Conservation (phyloP, 1,140 invertebrate species). For the Papilio glaucus region DNA sequence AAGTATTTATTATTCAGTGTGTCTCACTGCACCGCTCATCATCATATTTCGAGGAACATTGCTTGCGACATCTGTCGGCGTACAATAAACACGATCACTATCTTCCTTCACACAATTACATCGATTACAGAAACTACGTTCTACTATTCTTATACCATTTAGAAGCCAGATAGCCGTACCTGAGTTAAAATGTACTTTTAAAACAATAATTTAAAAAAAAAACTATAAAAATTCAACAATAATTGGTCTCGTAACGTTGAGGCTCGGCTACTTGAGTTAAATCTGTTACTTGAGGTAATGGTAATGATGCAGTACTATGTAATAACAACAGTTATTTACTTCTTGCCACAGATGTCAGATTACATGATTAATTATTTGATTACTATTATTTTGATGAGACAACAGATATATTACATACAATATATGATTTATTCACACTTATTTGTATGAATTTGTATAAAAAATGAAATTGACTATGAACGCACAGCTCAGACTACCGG, state of each 20-base stretch:
- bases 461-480: too few species aligned
- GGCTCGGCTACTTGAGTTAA: background rate
- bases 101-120: background rate
- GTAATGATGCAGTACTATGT: background rate
- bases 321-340: constrained; percentile 3
- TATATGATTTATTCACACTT: too few species aligned
- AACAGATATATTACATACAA: constrained; percentile 22
- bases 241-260: too few species aligned
- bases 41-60: background rate
- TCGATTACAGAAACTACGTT: background rate
- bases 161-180: background rate
- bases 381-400: constrained; percentile 6
- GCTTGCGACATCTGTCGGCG: background rate
- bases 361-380: constrained; percentile 4
- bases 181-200: background rate
- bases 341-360: constrained; percentile 1
- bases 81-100: background rate
- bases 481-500: too few species aligned
- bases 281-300: background rate
- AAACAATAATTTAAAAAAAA: too few species aligned
- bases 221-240: too few species aligned
- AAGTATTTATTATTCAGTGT: constrained; percentile 4
- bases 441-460: too few species aligned
- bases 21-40: background rate
- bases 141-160: too few species aligned